Evolutionary conservation across 2,797 vertebrate species (phyloP).

Genomic region (Cyprinella venusta): DNA sequence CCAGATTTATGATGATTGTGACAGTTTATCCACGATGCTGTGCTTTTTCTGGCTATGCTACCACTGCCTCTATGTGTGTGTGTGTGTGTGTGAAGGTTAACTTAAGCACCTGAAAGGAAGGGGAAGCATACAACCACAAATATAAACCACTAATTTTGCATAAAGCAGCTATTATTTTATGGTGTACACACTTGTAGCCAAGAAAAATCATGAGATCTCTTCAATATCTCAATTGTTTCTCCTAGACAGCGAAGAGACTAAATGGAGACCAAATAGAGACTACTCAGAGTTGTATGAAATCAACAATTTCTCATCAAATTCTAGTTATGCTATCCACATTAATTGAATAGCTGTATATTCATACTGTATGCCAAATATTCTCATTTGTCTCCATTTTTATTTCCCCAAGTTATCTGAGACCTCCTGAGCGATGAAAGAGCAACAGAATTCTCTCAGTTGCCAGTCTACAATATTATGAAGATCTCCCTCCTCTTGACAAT

Average conservation of each 20-base stretch:
- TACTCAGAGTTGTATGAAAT: background rate
- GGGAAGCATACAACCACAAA: background rate
- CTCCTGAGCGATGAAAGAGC: background rate
- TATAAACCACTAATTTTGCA: background rate
- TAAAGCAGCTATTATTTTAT: background rate
- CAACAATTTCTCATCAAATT: background rate
- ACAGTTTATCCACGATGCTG: slow-evolving; percentile 38
- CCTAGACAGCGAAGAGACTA: background rate
- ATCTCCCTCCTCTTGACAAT: slow-evolving; percentile 15
- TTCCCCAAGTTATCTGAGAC: background rate
- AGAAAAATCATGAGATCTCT: background rate
- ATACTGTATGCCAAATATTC: background rate
- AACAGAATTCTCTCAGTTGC: background rate
- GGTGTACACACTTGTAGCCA: background rate
- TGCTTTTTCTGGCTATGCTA: slow-evolving; percentile 33
- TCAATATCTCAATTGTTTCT: background rate
- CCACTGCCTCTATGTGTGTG: slow-evolving; percentile 12
- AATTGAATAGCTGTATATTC: background rate
- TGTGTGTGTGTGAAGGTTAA: slow-evolving; percentile 52
- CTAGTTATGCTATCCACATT: background rate
- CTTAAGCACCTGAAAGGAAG: slow-evolving; percentile 31
- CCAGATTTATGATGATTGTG: slow-evolving; percentile 47
- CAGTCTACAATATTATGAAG: slow-evolving; percentile 4
- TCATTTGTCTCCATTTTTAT: background rate
- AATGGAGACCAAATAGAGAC: background rate